phyloP scores from a whole-genome alignment of 2,113 vertebrate genomes.

The Hippocampus comes region DNA sequence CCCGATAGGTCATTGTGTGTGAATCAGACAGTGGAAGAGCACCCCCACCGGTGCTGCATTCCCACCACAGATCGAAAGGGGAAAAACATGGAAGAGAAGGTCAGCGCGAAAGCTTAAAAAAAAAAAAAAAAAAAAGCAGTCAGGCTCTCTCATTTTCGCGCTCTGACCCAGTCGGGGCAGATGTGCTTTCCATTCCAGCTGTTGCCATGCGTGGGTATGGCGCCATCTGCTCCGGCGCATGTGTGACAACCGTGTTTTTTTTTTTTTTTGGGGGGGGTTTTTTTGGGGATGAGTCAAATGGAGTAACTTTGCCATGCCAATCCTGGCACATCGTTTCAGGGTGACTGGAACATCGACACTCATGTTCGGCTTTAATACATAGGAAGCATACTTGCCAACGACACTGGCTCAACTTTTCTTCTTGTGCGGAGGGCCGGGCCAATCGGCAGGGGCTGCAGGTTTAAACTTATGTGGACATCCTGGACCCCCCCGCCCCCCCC shows the following conservation, averaged over 20 bases:
- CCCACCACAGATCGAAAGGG: constrained; percentile 16
- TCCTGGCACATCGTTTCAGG: background rate
- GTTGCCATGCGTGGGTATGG: constrained; percentile 62
- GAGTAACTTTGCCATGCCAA: constrained; percentile 17
- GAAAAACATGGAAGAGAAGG: constrained; percentile 47
- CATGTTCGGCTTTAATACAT: background rate
- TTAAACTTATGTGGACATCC: no score
- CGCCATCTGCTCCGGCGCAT: constrained; percentile 59
- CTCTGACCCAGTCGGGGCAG: constrained; percentile 51
- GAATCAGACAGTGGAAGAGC: constrained; percentile 25
- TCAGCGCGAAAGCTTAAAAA: constrained; percentile 40
- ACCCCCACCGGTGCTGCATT: constrained; percentile 37
- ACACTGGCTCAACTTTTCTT: no score
- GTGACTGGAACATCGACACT: background rate
- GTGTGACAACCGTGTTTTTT: background rate
- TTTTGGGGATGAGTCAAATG: constrained; percentile 15
- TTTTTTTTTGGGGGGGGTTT: background rate
- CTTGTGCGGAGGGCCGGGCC: no score
- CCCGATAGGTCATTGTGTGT: constrained; percentile 41
- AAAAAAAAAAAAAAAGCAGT: background rate
- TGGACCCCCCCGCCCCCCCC: no score
- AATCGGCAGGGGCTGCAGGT: no score
- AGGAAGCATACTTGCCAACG: background rate
- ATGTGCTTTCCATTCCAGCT: constrained; percentile 67
- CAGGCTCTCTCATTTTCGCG: background rate